phyloP scores from a whole-genome alignment of 2,888 invertebrate species.

The Rotaria sp. region DNA sequence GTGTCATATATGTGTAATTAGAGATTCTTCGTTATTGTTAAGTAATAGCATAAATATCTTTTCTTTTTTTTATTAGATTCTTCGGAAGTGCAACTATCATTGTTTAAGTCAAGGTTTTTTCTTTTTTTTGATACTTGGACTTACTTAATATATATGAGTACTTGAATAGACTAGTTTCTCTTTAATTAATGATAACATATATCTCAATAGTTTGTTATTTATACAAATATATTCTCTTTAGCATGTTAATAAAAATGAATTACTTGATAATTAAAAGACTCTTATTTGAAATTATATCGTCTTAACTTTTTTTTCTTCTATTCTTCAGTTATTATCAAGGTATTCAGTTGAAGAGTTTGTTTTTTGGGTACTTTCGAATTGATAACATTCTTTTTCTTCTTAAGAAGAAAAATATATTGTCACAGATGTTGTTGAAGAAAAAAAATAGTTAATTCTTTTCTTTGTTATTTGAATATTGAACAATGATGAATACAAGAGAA shows the following conservation, averaged over 20 bases:
- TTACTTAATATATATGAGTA: not conserved
- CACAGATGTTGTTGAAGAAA: conserved; percentile 3
- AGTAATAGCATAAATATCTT: not conserved
- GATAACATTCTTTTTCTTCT: too few relatives aligned
- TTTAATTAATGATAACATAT: not conserved
- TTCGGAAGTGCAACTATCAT: too few relatives aligned
- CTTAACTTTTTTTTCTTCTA: too few relatives aligned
- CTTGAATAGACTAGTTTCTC: not conserved
- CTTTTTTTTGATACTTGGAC: too few relatives aligned
- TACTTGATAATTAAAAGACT: not conserved
- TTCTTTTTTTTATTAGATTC: too few relatives aligned
- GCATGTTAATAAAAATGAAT: not conserved
- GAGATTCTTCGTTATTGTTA: not conserved
- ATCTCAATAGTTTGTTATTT: too few relatives aligned
- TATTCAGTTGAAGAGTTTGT: too few relatives aligned
- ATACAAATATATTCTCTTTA: not conserved
- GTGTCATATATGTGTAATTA: conserved; percentile 10
- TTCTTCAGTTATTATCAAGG: too few relatives aligned
- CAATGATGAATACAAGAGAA: not conserved
- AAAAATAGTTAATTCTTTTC: not conserved
- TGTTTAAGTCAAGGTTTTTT: not conserved
- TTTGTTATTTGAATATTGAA: not conserved
- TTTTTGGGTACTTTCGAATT: too few relatives aligned
- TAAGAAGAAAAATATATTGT: not conserved
- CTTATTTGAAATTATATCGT: too few relatives aligned